phyloP scores from a whole-genome alignment of 2,888 invertebrate species.

The Daptonema setosum region DNA sequence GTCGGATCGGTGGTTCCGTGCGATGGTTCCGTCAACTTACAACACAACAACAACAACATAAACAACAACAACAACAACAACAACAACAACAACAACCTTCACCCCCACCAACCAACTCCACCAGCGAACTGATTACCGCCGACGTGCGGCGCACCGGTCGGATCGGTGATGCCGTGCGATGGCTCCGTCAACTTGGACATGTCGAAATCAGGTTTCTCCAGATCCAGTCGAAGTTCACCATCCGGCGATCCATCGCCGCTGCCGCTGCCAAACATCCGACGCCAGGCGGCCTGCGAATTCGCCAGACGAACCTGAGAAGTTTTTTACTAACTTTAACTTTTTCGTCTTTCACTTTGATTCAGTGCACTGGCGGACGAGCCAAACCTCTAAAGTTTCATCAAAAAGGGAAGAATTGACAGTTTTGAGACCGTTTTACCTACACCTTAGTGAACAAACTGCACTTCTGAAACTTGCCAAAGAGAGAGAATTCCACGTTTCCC shows the following conservation, averaged over 20 bases:
- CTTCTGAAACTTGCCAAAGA: too few species aligned
- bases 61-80: too few species aligned
- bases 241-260: slow-evolving; percentile 5
- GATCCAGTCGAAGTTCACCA: neutral
- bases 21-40: slow-evolving; percentile 52
- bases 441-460: too few species aligned
- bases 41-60: too few species aligned
- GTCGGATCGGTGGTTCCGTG: slow-evolving; percentile 73
- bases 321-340: too few species aligned
- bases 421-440: too few species aligned
- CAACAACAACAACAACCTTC: neutral
- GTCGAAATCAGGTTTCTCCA: slow-evolving; percentile 10
- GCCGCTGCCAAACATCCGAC: slow-evolving; percentile 27
- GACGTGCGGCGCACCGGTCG: slow-evolving; percentile 69
- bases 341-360: too few species aligned
- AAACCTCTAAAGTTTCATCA: too few species aligned
- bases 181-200: slow-evolving; percentile 42
- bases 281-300: slow-evolving; percentile 34
- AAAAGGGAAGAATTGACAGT: too few species aligned
- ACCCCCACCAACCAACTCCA: slow-evolving; percentile 44
- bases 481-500: too few species aligned
- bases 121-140: slow-evolving; percentile 94
- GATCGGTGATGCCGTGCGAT: slow-evolving; percentile 76
- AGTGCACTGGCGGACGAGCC: too few species aligned
- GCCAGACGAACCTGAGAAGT: slow-evolving; percentile 21